Evolutionary conservation across 2,797 vertebrate genomes (phyloP).

Genomic region (Myiotriccus ornatus): DNA sequence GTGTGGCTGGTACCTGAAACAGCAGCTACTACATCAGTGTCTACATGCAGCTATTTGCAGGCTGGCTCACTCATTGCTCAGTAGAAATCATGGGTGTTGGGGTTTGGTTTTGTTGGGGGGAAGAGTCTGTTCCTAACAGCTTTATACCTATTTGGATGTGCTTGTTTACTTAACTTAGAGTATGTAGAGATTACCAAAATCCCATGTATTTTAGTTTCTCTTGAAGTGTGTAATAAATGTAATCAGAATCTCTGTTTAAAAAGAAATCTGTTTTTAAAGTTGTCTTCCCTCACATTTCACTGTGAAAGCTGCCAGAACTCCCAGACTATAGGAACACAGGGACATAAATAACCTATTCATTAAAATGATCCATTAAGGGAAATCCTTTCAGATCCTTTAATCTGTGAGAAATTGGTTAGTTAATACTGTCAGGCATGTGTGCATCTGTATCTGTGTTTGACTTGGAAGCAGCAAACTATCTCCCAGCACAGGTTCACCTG

Average conservation of each 20-base stretch:
- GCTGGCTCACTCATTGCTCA: not conserved
- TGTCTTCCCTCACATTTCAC: not conserved
- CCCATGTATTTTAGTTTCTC: not conserved
- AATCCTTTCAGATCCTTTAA: slow-evolving; percentile 46
- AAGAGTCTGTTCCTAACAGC: not conserved
- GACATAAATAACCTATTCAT: slow-evolving; percentile 29
- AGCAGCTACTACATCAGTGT: not conserved
- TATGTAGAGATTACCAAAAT: not conserved
- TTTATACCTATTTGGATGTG: not conserved
- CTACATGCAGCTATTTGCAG: not conserved
- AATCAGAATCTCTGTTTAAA: not conserved
- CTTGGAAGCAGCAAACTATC: not conserved
- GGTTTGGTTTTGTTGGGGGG: not conserved
- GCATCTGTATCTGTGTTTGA: not conserved
- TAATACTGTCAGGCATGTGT: slow-evolving; percentile 5
- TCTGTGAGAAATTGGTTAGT: slow-evolving; percentile 29
- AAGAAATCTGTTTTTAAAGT: not conserved
- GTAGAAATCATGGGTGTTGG: not conserved
- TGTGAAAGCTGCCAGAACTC: slow-evolving; percentile 2
- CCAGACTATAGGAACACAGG: not conserved
- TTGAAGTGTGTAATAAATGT: slow-evolving; percentile 29
- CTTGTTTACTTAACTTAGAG: not conserved
- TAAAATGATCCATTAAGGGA: slow-evolving; percentile 3
- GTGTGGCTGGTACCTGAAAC: not conserved
- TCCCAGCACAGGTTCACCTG: not conserved